Evolutionary conservation across 2,113 vertebrate genomes (phyloP).

Genomic region (Tiliqua scincoides): DNA sequence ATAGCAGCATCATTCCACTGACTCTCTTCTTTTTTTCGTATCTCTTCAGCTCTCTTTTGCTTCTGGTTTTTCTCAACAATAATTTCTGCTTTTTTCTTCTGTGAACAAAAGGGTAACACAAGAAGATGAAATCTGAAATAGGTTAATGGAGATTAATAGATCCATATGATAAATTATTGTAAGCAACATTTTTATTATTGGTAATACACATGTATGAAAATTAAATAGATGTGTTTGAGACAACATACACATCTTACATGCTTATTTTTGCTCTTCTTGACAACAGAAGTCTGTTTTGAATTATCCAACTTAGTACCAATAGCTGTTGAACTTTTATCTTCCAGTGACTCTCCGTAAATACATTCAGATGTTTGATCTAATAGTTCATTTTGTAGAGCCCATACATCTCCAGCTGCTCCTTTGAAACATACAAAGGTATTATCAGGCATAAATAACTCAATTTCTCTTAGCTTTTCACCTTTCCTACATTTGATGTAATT

Average conservation of each 20-base stretch:
- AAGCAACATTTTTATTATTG: background rate
- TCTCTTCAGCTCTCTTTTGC: constrained; percentile 25
- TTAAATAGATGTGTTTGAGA: background rate
- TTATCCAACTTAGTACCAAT: constrained; percentile 45
- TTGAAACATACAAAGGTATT: constrained; percentile 21
- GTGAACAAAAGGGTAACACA: background rate
- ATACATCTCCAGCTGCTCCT: constrained; percentile 24
- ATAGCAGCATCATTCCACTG: constrained; percentile 22
- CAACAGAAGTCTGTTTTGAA: constrained; percentile 25
- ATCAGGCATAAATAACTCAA: background rate
- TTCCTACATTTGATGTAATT: background rate
- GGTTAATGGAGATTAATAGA: no score
- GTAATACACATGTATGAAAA: background rate
- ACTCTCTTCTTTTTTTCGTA: background rate
- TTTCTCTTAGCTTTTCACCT: background rate
- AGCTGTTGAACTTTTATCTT: constrained; percentile 50
- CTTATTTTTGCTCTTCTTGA: constrained; percentile 47
- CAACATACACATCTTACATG: constrained; percentile 36
- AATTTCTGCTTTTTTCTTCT: constrained; percentile 47
- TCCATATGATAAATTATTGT: background rate
- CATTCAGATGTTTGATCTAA: constrained; percentile 41
- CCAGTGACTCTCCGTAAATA: constrained; percentile 65
- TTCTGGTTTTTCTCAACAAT: constrained; percentile 43
- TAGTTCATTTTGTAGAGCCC: background rate
- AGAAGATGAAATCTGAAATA: background rate